A percentile compares a stretch with the other conserved stretches of the same genome.
phyloP scores from a whole-genome alignment of 2,113 vertebrate genomes.

The Chlorocebus sabaeus region DNA sequence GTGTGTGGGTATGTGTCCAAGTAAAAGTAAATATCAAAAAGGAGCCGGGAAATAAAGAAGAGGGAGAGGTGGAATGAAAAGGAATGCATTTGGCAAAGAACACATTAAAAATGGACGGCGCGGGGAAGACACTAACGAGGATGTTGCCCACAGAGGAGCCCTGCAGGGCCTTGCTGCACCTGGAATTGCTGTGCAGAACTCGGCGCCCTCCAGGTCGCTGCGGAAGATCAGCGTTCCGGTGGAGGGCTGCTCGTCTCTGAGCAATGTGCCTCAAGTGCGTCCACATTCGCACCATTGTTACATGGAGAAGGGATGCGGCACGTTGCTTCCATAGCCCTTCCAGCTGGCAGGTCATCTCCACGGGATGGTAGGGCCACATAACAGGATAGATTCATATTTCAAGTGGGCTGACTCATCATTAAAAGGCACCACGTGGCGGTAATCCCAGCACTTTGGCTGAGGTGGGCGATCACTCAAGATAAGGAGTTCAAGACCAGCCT shows the following conservation, averaged over 20 bases:
- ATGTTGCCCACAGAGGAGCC: constrained; percentile 35
- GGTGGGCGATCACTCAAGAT: too few relatives aligned
- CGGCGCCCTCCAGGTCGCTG: background rate
- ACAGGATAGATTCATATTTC: accelerated
- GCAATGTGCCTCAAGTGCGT: accelerated
- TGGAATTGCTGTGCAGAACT: background rate
- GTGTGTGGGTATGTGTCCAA: background rate
- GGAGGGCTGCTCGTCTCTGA: background rate
- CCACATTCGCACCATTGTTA: accelerated
- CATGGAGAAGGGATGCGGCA: accelerated
- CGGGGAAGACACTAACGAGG: constrained; percentile 46
- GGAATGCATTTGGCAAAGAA: constrained; percentile 64
- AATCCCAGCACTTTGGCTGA: too few relatives aligned
- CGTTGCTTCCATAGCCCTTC: background rate
- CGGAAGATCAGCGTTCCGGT: accelerated
- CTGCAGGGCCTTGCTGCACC: constrained; percentile 28
- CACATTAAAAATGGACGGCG: constrained; percentile 40
- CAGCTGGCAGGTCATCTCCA: accelerated
- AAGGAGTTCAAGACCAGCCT: too few relatives aligned
- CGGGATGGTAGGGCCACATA: accelerated
- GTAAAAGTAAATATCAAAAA: constrained; percentile 54
- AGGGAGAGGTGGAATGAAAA: constrained; percentile 43
- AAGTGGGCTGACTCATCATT: too few relatives aligned
- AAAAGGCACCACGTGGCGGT: background rate
- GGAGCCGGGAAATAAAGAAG: background rate